phyloP scores from a whole-genome alignment of 2,888 invertebrate species.

The Plagodis dolabraria region DNA sequence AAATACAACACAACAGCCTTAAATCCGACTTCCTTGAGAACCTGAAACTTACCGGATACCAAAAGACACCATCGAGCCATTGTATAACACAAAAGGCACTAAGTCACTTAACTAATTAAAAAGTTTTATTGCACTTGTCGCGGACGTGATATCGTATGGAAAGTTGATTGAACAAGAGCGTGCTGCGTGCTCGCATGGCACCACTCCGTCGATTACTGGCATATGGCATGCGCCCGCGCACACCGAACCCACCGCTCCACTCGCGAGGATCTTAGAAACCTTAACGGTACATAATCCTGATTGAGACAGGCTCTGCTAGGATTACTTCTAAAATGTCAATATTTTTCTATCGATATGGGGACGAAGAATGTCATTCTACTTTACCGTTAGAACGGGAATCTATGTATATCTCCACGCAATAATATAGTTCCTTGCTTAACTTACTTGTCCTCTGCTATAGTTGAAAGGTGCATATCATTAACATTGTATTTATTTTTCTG shows the following conservation, averaged over 20 bases:
- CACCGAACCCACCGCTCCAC: constrained; percentile 41
- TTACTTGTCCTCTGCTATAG: no score
- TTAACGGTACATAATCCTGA: constrained; percentile 49
- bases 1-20: neutral
- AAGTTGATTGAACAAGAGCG: constrained; percentile 11
- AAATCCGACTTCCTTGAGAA: neutral
- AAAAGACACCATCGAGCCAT: constrained; percentile 30
- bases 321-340: neutral
- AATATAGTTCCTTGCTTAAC: no score
- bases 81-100: constrained; percentile 23
- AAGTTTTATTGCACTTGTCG: constrained; percentile 11
- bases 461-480: no score
- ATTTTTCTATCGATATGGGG: no score
- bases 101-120: constrained; percentile 15
- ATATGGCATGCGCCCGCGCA: constrained; percentile 30
- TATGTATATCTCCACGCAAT: no score
- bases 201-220: constrained; percentile 24
- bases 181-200: constrained; percentile 39
- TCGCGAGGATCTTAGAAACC: constrained; percentile 40
- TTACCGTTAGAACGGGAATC: no score
- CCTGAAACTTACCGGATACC: constrained; percentile 29
- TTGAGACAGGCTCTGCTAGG: constrained; percentile 21
- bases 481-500: no score
- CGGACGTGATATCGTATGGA: constrained; percentile 13
- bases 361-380: no score